Base-by-base conservation (phyloP, 2,888 invertebrate genomes). In the Alviniconcha strummeri region DNA sequence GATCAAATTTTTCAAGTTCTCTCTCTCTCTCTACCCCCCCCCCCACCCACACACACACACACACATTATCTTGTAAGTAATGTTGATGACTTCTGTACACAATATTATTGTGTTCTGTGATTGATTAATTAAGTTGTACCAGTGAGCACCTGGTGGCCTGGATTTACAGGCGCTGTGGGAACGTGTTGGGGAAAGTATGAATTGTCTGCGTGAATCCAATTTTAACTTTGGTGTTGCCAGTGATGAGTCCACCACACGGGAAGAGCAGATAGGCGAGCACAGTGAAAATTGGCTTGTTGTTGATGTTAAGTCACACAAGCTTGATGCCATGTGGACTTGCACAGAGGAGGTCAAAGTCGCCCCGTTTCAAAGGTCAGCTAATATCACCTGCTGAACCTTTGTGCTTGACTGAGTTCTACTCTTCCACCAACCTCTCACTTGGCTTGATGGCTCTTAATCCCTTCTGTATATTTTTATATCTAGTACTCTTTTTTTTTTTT, bases 261-360 rank as follows among this genome's bases (percentile, higher is more conserved):
- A 77, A 36, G 82, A 82, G 60, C 54, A 54, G 77, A 17, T 55
- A 67, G 76, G 64, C 15, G 76, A 52, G 56, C 4, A 82, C 67
- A 6, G 17, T 15, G 82, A 82, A 75, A 82, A 76, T n/a, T 82
- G 82, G 82, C 77, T 76, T 69, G 56, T 82, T 52, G 77, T 82
- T 19, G 82, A 77, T 8, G 77, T 82, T 36, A 82, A 36, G 15
- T 67, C 82, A 1, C 77, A 52, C 55, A 55, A 55, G 17, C 76
- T 82, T 8, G 55, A 76, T 71, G 54, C 75, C 15, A 9, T 67
- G 6, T 82, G 82, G 82, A 82, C 67, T 36, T 77, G 77, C 69
- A 82, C 82, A 4, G 77, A 82, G 54, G 82, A 82, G 77, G 55
- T 82, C 69, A 82, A 77, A 69, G 67, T 69, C 15, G 71, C 77